Conservation (phyloP, 2,113 vertebrate genomes). For the Petromus typicus region DNA sequence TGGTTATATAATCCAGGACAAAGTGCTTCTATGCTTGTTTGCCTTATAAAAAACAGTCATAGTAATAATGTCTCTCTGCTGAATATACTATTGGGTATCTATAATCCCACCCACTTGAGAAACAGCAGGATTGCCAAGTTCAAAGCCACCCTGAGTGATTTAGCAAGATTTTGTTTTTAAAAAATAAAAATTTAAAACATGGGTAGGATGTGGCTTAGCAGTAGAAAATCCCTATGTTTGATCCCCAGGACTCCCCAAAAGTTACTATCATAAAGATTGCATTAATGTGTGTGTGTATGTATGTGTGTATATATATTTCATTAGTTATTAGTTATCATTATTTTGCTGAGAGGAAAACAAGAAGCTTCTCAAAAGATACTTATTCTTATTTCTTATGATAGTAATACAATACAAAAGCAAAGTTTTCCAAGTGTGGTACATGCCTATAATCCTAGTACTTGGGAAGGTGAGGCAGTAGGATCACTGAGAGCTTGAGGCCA, state of each 20-base stretch:
- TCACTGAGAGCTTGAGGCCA: neutral
- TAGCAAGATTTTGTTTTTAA: neutral
- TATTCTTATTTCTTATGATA: constrained; percentile 22
- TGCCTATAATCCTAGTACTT: neutral
- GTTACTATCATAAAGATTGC: neutral
- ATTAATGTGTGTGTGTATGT: neutral
- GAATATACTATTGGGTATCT: neutral
- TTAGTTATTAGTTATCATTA: neutral
- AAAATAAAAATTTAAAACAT: neutral
- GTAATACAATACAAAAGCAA: constrained; percentile 26
- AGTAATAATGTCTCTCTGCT: neutral
- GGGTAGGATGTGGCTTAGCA: neutral
- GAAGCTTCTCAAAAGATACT: neutral
- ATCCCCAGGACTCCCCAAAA: neutral
- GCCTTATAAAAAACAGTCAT: neutral
- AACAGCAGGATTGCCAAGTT: neutral
- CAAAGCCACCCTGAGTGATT: neutral
- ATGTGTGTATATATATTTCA: neutral
- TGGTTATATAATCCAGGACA: neutral
- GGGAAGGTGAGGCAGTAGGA: neutral
- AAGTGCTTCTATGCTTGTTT: neutral
- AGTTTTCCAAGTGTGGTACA: neutral
- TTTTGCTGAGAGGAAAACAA: constrained; percentile 21
- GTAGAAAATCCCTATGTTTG: neutral
- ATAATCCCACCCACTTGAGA: neutral